Evolutionary conservation across 2,113 vertebrate species (phyloP), one percentile per base, ranked within the genome.

Genomic region (Romanogobio albipinnatus): DNA sequence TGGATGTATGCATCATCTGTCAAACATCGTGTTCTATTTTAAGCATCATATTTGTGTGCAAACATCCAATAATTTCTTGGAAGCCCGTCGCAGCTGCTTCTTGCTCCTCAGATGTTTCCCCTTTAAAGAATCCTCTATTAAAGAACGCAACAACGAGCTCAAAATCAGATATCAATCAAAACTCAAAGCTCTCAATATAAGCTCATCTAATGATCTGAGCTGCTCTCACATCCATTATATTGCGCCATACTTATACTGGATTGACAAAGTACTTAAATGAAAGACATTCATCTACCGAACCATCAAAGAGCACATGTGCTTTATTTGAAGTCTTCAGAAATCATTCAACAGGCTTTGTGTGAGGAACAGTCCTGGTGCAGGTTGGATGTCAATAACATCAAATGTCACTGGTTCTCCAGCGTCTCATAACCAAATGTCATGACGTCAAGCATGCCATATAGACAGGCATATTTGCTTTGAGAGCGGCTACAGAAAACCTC

Each of bases 381-480:
- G n/a, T 43, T 13, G 11, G 39, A 74, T 45, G 43, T 49, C 71
- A 74, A 74, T 74, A 74, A 49, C 71, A 45, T 74, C 43, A 74
- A 49, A 74, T 74, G 71, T 74, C 71, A 74, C 71, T 49, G 71
- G 39, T 45, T 74, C n/a, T 47, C 19, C 4, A 74, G 71, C 10
- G 13, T 9, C 71, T 74, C 71, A 74, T n/a, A 74, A 74, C 11
- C 43, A 74, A 74, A 74, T 74, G 71, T 74, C 43, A 74, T 6
- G 71, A 71, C 17, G 36, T 71, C 66, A 71, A 11, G 49, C 13
- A n/a, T 13, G 39, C 39, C 71, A 47, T 47, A 74, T 9, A 68
- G 15, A 68, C 73, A 62, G 2, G n/a, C 64, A 4, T 19, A 39
- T 39, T 68, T 4, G 33, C 33, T 68, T 39, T 39, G 64, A 49